phyloP scores from a whole-genome alignment of 2,888 invertebrate genomes.

The Sclerodermus sp. region DNA sequence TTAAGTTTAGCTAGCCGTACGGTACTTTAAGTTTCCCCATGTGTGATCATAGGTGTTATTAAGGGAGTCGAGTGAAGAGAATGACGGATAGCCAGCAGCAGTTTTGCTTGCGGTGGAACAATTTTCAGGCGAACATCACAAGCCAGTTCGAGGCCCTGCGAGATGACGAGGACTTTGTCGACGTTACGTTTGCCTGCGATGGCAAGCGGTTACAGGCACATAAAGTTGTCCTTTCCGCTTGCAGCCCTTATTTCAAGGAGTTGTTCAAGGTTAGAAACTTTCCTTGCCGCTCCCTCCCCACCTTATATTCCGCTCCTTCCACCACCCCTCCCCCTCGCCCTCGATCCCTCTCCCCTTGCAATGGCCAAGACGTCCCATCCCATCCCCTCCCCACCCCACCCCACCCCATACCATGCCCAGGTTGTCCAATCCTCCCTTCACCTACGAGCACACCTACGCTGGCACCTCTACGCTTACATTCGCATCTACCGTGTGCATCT shows the following conservation, averaged over 20 bases:
- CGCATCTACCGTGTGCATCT: too few relatives aligned
- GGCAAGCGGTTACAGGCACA: conserved; percentile 82
- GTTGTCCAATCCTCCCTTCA: neutral
- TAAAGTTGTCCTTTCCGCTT: conserved; percentile 83
- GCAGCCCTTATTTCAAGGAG: conserved; percentile 87
- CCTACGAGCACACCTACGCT: conserved; percentile 12
- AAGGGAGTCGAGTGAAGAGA: conserved; percentile 50
- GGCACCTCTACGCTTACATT: too few relatives aligned
- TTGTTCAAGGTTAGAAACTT: conserved; percentile 73
- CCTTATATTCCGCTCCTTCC: conserved; percentile 12
- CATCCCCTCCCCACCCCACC: conserved; percentile 1
- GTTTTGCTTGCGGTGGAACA: conserved; percentile 89
- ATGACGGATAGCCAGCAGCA: conserved; percentile 70
- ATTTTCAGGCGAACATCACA: conserved; percentile 85
- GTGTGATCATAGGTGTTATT: conserved; percentile 41
- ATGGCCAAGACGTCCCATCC: too few relatives aligned
- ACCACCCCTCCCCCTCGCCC: conserved; percentile 7
- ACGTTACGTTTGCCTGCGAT: conserved; percentile 85
- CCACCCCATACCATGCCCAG: conserved; percentile 1
- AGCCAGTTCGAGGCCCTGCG: conserved; percentile 83
- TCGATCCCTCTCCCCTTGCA: conserved; percentile 2
- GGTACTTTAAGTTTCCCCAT: conserved; percentile 42
- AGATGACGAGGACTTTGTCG: conserved; percentile 85
- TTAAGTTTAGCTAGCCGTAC: conserved; percentile 45
- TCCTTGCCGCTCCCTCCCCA: conserved; percentile 20